Base-by-base conservation (phyloP, 2,113 vertebrate species). In the Monopterus albus region DNA sequence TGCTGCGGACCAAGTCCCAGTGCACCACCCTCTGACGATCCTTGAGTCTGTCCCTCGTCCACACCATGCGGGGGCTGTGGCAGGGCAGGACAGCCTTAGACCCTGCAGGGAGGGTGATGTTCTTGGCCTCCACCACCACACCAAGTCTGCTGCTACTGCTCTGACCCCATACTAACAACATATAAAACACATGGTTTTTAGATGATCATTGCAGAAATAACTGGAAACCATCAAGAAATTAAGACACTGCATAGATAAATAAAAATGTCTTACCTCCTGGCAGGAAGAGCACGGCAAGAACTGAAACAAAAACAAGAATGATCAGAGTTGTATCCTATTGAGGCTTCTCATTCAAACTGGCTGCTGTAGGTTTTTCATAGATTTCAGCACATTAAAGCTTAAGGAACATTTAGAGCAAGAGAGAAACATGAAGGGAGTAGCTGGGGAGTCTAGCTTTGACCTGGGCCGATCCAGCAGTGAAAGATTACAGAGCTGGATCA, bases 21-120 rank as follows among this genome's bases (percentile, higher is more conserved):
- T 99, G 98, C 31, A 97, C 94, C 55, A 98, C 97, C 0, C 97
- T 95, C 87, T 99, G 96, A 17, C 96, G 94, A 92, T 99, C 98
- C 2, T 92, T 94, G 33, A 98, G 93, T 0, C 92, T 89, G 80
- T 98, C 98, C 70, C 91, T 95, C 4, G 95, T 96, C 96, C 96
- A 97, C 55, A 98, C 93, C 92, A 98, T 96, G 72, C 93, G 94
- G 25, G 94, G 89, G 61, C 96, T 99, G 79, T 93, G 94, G 89
- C 97, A 99, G 15, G 93, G 92, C 64, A 99, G 92, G 6, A 95
- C 72, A 0, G 94, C 94, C 51, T 84, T 83, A 0, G 94, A 89
- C 0, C 96, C 96, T 0, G 74, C 80, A 0, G 84, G 75, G 0
- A 95, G 88, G 0, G 92, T 96, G 80, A 98, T 72, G 39, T 95